Evolutionary conservation across 2,797 vertebrate genomes (phyloP).

Genomic region (Sciurus carolinensis): DNA sequence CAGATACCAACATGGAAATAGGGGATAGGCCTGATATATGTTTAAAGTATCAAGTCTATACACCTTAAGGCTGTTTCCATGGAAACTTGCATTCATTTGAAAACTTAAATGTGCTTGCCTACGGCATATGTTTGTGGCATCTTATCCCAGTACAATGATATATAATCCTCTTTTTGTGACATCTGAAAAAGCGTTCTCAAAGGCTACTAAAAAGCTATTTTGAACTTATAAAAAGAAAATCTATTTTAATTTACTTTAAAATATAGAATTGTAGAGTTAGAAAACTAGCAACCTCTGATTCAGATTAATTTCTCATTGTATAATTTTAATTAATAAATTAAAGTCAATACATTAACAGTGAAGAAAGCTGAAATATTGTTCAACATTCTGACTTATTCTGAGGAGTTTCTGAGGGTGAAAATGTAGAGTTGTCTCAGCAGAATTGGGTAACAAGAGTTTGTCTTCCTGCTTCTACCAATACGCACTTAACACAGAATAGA

Average conservation of each 20-base stretch:
- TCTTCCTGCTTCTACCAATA: neutral
- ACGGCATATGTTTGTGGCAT: slow-evolving; percentile 48
- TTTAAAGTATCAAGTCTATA: slow-evolving; percentile 60
- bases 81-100: slow-evolving; percentile 71
- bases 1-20: slow-evolving; percentile 54
- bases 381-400: neutral
- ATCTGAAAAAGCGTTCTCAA: neutral
- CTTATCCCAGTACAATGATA: slow-evolving; percentile 27
- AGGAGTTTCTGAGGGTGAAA: slow-evolving; percentile 46
- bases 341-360: neutral
- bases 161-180: neutral
- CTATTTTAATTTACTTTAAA: slow-evolving; percentile 49
- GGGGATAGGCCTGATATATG: neutral
- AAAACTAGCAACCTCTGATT: neutral
- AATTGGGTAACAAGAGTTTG: neutral
- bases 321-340: neutral
- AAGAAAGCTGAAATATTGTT: neutral
- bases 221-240: slow-evolving; percentile 29
- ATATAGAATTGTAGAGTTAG: neutral
- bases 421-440: neutral
- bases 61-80: slow-evolving; percentile 71
- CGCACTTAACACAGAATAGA: neutral
- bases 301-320: slow-evolving; percentile 23
- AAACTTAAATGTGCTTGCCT: slow-evolving; percentile 38
- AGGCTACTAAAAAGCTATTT: neutral